phyloP scores from a whole-genome alignment of 2,113 vertebrate species.

The Neolamprologus tretocephalus region DNA sequence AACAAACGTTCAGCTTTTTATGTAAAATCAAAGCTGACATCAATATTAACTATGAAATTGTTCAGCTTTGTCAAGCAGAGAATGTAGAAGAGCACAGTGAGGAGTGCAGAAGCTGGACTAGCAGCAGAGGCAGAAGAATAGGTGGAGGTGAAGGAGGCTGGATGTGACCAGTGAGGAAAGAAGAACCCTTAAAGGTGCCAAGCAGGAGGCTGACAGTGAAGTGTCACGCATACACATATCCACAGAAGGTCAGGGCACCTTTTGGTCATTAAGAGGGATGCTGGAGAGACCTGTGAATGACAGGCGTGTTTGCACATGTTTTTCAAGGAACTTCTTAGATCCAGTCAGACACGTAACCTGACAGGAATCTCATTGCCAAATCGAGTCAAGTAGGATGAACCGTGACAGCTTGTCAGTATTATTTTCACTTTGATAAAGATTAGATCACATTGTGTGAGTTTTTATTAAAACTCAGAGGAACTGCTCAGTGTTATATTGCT shows the following conservation, averaged over 20 bases:
- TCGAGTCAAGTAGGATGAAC: neutral
- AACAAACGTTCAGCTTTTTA: neutral
- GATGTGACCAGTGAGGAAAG: neutral
- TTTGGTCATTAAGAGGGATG: neutral
- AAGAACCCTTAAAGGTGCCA: neutral
- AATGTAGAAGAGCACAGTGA: neutral
- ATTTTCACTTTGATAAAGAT: neutral
- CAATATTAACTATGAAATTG: neutral
- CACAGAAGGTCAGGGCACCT: neutral
- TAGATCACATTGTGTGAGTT: neutral
- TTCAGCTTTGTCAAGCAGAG: neutral
- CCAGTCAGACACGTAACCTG: neutral
- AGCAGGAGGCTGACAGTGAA: neutral
- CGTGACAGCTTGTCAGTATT: neutral
- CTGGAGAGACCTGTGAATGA: neutral
- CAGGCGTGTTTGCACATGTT: neutral
- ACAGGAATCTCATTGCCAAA: neutral
- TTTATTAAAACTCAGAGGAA: neutral
- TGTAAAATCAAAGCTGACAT: neutral
- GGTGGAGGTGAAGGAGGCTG: neutral
- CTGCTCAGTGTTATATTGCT: neutral
- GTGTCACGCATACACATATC: neutral
- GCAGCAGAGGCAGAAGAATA: neutral
- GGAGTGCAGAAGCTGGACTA: neutral
- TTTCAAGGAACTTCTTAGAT: neutral